These are phyloP conservation scores for Eudemis profundana DNA, from an alignment of 2,888 invertebrate genomes.

Conservation along the genomic window DNA sequence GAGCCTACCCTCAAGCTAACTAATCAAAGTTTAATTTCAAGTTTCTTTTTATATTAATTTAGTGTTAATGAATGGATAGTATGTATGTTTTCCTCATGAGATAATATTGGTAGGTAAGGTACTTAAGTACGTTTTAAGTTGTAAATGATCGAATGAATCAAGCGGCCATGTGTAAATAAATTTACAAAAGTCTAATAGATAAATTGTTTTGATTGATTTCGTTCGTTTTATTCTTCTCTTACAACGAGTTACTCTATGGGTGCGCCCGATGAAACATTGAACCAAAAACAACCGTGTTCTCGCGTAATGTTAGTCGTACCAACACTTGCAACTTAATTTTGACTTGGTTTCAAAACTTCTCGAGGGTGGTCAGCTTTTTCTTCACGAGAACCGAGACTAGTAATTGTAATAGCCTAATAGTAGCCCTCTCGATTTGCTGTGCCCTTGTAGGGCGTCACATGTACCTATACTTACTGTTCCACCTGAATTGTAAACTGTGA, in stretches of 20 bases:
- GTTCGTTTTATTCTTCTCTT: conserved; percentile 17
- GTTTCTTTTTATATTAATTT: conserved; percentile 30
- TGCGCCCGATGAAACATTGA: too few relatives aligned
- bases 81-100: conserved; percentile 16
- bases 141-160: conserved; percentile 55
- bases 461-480: too few relatives aligned
- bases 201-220: conserved; percentile 42
- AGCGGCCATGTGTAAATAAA: conserved; percentile 73
- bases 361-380: too few relatives aligned
- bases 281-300: too few relatives aligned
- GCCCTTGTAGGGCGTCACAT: too few relatives aligned
- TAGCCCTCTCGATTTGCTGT: too few relatives aligned
- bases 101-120: conserved; percentile 23
- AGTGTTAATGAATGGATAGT: conserved; percentile 46
- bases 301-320: too few relatives aligned
- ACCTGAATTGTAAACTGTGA: too few relatives aligned
- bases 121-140: conserved; percentile 41
- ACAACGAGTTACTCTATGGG: background rate
- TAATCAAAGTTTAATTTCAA: conserved; percentile 48
- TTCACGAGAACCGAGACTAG: too few relatives aligned
- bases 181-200: conserved; percentile 53
- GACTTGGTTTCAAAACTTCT: too few relatives aligned
- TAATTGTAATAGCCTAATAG: too few relatives aligned
- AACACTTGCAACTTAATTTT: too few relatives aligned
- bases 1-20: conserved; percentile 52